Base-by-base conservation (phyloP, 2,888 invertebrate genomes). In the Chironomus tentans region DNA sequence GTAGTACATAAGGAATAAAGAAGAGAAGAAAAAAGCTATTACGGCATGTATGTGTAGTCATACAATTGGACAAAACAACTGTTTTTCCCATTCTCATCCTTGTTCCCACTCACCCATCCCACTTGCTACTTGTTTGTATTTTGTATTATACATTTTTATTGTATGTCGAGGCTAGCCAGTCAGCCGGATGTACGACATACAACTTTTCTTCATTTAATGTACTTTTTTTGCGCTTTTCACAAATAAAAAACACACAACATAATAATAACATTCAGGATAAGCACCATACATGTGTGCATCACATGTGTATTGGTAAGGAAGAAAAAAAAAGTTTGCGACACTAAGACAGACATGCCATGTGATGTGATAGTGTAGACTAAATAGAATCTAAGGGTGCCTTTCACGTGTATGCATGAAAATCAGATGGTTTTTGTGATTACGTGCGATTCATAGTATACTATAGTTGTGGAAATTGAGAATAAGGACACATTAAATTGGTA, bases 351-450 rank as follows among this genome's bases (percentile, higher is more conserved):
- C 56, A 56, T 7, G 18, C 15, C 15, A 50, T 50, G 18, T 56
- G 18, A 56, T 38, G 38, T 38, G 15, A 56, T 18, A 56, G 38
- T 38, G 38, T 38, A 38, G 38, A 38, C 38, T 38, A 38, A 56
- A 56, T 18, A 18, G 56, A 56, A 38, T 56, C 18, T 56, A 18
- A 56, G 56, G 50, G 48, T 18, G 22, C 65, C 21, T 13, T 21
- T 22, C 38, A 18, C 12, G 13, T n/a, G 24, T 47, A 13, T 69
- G 72, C 61, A 71, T 72, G 24, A 61, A 65, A 72, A 72, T 72
- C 72, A 72, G 50, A 72, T 72, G 72, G 72, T 72, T 72, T 72
- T 72, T 72, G 72, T 72, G 72, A 72, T 72, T 72, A 72, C 28
- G 38, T 56, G n/a, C n/a, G 15, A 56, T 38, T 38, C 38, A 38